Percentiles rank a stretch among this genome's conserved stretches.
These are phyloP conservation scores for Monomorium pharaonis DNA, from an alignment of 1,140 invertebrate species.

Conservation along the genomic window DNA sequence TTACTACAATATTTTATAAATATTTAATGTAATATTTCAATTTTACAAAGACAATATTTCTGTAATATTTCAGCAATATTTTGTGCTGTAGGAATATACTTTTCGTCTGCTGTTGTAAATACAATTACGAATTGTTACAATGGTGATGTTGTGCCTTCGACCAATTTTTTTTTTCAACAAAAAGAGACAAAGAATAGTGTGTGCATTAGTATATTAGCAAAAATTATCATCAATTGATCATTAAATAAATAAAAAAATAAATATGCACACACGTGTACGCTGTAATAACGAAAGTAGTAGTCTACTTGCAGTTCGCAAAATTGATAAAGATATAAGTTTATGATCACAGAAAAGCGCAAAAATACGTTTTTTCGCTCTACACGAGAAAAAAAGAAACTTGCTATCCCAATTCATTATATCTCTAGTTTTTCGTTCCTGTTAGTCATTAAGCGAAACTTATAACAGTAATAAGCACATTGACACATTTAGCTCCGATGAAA, in stretches of 20 bases:
- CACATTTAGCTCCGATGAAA: background rate
- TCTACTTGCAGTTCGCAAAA: conserved; percentile 64
- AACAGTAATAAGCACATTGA: background rate
- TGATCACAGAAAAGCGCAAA: conserved; percentile 77
- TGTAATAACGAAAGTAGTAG: conserved; percentile 63
- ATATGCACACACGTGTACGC: conserved; percentile 28
- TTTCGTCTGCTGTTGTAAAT: background rate
- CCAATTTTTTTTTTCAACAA: background rate
- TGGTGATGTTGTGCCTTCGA: background rate
- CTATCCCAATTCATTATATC: background rate
- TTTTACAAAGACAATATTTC: too few relatives aligned
- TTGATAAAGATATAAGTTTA: conserved; percentile 70
- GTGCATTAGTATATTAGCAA: conserved; percentile 3
- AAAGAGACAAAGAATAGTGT: background rate
- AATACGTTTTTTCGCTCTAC: background rate
- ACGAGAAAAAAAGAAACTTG: background rate
- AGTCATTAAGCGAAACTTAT: background rate
- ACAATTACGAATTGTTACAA: conserved; percentile 21
- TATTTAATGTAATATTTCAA: too few relatives aligned
- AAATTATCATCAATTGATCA: conserved; percentile 23
- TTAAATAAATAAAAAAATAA: background rate
- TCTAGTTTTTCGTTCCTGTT: background rate
- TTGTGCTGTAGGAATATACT: too few relatives aligned
- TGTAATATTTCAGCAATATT: too few relatives aligned
- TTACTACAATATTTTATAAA: too few relatives aligned